A percentile compares a stretch with the other conserved stretches of the same genome.
phyloP scores from a whole-genome alignment of 2,888 invertebrate species.

The Polydrusus tereticollis region DNA sequence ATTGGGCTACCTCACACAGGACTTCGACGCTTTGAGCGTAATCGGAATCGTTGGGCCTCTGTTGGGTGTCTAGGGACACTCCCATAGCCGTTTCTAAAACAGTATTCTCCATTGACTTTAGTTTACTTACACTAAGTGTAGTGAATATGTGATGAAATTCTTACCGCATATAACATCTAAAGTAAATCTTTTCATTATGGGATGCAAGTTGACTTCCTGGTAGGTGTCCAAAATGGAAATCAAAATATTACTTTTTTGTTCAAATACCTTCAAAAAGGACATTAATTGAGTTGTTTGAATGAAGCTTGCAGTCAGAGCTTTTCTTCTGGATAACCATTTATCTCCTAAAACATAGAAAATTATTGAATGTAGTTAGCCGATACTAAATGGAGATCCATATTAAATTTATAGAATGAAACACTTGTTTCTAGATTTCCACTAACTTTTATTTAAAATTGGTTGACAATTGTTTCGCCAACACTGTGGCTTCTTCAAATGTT shows the following conservation, averaged over 20 bases:
- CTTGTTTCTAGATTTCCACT: too few species aligned
- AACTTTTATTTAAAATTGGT: too few species aligned
- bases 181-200: constrained; percentile 37
- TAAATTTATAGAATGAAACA: too few species aligned
- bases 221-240: constrained; percentile 13
- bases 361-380: background rate
- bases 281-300: constrained; percentile 26
- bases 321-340: constrained; percentile 42
- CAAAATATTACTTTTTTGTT: constrained; percentile 33
- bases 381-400: too few species aligned
- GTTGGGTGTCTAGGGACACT: constrained; percentile 21
- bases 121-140: background rate
- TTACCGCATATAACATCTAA: constrained; percentile 44
- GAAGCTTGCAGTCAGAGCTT: constrained; percentile 34
- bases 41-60: background rate
- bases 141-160: background rate
- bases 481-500: too few species aligned
- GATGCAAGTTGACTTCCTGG: constrained; percentile 32
- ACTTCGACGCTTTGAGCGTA: constrained; percentile 39
- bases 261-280: constrained; percentile 34
- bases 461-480: too few species aligned
- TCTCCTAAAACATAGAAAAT: constrained; percentile 15
- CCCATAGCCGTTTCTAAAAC: constrained; percentile 47
- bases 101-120: too few species aligned
- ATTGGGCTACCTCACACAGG: constrained; percentile 29